A percentile compares a stretch with the other conserved stretches of the same genome.
Conservation (phyloP, 2,113 vertebrate species). For the Thymallus thymallus region DNA sequence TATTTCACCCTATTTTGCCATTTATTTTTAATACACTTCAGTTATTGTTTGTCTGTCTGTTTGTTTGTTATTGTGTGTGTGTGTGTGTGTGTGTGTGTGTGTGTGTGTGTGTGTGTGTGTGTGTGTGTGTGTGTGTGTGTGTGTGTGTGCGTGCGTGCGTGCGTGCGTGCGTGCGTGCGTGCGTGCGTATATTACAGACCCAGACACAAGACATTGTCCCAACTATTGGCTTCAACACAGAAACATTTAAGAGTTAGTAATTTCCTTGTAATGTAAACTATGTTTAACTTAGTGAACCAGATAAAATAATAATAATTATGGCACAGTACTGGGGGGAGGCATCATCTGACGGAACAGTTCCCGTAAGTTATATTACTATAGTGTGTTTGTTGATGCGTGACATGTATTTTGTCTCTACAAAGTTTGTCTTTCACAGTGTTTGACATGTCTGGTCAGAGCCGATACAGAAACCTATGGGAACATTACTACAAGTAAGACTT, state of each 20-base stretch:
- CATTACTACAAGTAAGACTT: slow-evolving; percentile 96
- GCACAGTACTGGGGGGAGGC: no score
- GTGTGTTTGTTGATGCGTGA: background rate
- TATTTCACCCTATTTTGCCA: slow-evolving; percentile 8
- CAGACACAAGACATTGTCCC: slow-evolving; percentile 94
- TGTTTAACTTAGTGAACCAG: background rate
- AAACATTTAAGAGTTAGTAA: slow-evolving; percentile 91
- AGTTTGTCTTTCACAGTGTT: slow-evolving; percentile 97
- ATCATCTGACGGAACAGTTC: background rate
- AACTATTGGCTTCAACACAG: slow-evolving; percentile 97
- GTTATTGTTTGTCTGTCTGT: slow-evolving; percentile 46
- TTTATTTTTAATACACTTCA: slow-evolving; percentile 51
- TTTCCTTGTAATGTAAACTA: background rate
- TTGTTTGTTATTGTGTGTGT: no score
- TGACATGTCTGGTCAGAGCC: slow-evolving; percentile 97
- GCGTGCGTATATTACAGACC: slow-evolving; percentile 68
- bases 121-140: no score
- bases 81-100: slow-evolving; percentile 21
- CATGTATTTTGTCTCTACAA: slow-evolving; percentile 26
- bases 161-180: slow-evolving; percentile 9
- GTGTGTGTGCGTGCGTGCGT: no score
- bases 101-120: no score
- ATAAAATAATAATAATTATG: no score
- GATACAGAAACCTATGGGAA: slow-evolving; percentile 97
- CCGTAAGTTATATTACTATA: no score